Conservation (phyloP, 2,888 invertebrate genomes). For the Caenorhabditis imperialis region DNA sequence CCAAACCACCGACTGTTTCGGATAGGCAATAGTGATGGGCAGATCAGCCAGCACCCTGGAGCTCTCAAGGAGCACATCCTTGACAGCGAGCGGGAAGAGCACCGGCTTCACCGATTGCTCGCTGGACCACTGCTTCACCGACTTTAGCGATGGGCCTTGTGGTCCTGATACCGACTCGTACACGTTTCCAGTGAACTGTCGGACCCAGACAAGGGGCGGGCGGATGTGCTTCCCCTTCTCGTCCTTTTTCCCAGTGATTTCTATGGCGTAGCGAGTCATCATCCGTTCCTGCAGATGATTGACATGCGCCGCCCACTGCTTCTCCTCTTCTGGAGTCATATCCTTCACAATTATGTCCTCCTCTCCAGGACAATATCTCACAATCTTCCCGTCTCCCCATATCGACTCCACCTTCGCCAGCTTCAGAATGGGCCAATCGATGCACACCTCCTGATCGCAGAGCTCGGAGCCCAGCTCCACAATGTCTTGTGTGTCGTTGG, state of each 20-base stretch:
- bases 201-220: constrained; percentile 50
- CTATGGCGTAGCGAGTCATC: constrained; percentile 64
- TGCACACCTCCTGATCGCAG: constrained; percentile 86
- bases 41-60: constrained; percentile 43
- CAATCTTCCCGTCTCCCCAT: constrained; percentile 47
- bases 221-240: constrained; percentile 7
- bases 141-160: constrained; percentile 15
- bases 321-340: constrained; percentile 44
- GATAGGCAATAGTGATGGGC: constrained; percentile 53
- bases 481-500: constrained; percentile 41
- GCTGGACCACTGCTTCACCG: constrained; percentile 47
- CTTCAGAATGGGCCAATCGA: constrained; percentile 92
- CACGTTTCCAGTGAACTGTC: constrained; percentile 56
- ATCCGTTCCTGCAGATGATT: constrained; percentile 34
- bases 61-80: constrained; percentile 56
- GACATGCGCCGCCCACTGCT: constrained; percentile 17
- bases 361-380: constrained; percentile 6
- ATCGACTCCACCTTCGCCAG: constrained; percentile 54
- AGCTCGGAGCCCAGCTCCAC: constrained; percentile 83
- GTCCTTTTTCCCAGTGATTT: constrained; percentile 13
- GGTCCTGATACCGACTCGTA: constrained; percentile 31
- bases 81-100: constrained; percentile 51
- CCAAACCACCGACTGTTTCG: constrained; percentile 49
- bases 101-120: constrained; percentile 34
- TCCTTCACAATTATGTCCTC: constrained; percentile 52